Evolutionary conservation across 2,113 vertebrate genomes (phyloP).

Genomic region (Bagarius yarrelli): DNA sequence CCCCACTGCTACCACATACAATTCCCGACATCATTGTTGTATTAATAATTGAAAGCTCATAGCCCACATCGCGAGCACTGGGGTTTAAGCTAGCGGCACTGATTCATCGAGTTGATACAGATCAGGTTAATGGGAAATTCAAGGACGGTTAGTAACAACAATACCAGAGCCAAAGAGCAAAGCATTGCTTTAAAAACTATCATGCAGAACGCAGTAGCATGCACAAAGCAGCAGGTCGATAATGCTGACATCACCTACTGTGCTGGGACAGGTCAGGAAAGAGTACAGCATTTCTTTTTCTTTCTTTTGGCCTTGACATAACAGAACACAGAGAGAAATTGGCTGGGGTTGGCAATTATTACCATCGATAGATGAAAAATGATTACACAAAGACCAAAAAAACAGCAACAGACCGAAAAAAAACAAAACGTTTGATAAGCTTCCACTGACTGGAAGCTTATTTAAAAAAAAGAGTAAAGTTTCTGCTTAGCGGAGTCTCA

Average conservation of each 20-base stretch:
- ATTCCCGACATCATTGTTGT: too few relatives aligned
- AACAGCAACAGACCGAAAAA: too few relatives aligned
- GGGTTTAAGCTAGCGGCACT: background rate
- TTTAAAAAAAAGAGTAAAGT: too few relatives aligned
- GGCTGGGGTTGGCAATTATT: background rate
- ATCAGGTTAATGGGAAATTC: background rate
- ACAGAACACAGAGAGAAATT: slow-evolving; percentile 15
- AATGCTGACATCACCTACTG: slow-evolving; percentile 59
- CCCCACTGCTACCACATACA: too few relatives aligned
- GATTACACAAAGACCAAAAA: too few relatives aligned
- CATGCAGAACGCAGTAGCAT: background rate
- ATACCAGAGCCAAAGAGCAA: background rate
- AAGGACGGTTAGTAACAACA: background rate
- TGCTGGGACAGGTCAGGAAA: slow-evolving; percentile 69
- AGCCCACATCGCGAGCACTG: background rate
- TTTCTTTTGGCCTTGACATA: slow-evolving; percentile 73
- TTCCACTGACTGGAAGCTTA: too few relatives aligned
- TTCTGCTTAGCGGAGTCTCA: too few relatives aligned
- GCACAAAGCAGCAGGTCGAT: background rate
- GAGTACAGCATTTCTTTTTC: slow-evolving; percentile 81
- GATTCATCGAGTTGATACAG: background rate
- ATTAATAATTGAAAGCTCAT: background rate
- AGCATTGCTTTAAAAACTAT: slow-evolving; percentile 19
- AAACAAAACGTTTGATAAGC: too few relatives aligned
- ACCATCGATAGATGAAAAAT: background rate